Evolutionary conservation across 2,888 invertebrate genomes (phyloP), one percentile per base, ranked within the genome.

Genomic region (Drosophila greeni): DNA sequence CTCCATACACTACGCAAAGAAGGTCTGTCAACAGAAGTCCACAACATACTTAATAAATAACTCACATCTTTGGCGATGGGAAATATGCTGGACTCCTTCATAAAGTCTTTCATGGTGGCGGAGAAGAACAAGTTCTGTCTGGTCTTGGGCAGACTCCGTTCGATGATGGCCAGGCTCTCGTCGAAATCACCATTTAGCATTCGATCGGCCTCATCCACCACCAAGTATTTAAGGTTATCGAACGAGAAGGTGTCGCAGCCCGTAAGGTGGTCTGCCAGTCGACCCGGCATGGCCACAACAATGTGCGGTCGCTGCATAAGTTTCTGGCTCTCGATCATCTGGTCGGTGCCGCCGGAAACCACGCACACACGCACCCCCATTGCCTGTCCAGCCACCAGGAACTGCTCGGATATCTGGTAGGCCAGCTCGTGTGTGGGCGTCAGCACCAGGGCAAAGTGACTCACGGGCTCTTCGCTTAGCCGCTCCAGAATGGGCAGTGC

Each of bases 401-500:
- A 98, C 88, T 99, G 98, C 82, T 99, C 99, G 26, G 94, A 95
- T 84, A 99, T 98, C 93, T 96, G 96, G 88, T 93, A 95, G 39
- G 97, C 96, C 67, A 97, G 88, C 88, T 97, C 97, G 86, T 97
- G 94, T 1, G 99, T 99, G 3, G 99, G 99, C 14, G 99, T 98
- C 12, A 99, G 90, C 23, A 99, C 91, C 29, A 99, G 90, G 3
- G 98, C 97, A 91, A 95, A 99, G 86, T 99, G 97, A 57, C 98
- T 98, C 88, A 95, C 97, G 0, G 98, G 98, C 89, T 99, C 98
- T 86, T 97, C 95, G 62, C 95, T 95, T 29, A 99, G 90, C 86
- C 94, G 93, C 87, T 98, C 97, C 45, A 99, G 88, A 81, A 99
- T 96, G 0, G 98, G 98, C 55, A 99, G 88, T 0, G 97, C 98